Percentiles rank a stretch among this genome's conserved stretches.
phyloP scores from a whole-genome alignment of 2,113 vertebrate genomes.

The Callipepla californica region DNA sequence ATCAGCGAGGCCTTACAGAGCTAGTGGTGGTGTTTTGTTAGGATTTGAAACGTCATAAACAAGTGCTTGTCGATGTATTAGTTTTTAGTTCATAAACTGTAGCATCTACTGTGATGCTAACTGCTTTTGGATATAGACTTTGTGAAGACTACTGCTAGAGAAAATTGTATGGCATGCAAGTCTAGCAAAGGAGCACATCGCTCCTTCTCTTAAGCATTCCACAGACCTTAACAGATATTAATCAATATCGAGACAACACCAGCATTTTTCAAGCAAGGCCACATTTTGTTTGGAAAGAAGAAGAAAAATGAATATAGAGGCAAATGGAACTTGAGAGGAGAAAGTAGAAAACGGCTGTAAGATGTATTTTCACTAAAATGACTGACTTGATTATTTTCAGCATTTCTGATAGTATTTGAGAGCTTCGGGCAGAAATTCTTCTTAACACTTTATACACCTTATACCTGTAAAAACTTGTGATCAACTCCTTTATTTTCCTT shows the following conservation, averaged over 20 bases:
- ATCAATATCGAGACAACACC: too few species aligned
- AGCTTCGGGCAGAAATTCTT: not conserved
- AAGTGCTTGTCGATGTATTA: not conserved
- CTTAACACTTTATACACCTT: not conserved
- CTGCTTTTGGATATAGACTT: not conserved
- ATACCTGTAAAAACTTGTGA: not conserved
- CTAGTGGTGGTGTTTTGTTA: not conserved
- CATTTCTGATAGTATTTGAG: not conserved
- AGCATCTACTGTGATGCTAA: not conserved
- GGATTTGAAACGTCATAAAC: not conserved
- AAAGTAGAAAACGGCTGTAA: not conserved
- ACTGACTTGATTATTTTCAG: not conserved
- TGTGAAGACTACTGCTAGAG: not conserved
- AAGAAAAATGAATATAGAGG: not conserved
- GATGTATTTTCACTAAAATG: not conserved
- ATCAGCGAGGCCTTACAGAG: not conserved
- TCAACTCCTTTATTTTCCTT: not conserved
- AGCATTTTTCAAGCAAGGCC: not conserved
- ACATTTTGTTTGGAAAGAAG: not conserved
- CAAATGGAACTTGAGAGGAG: not conserved
- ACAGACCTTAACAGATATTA: too few species aligned
- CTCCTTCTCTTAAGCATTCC: not conserved
- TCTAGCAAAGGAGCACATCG: not conserved
- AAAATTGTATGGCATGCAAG: not conserved
- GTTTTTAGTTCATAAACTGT: not conserved